A percentile compares a stretch with the other conserved stretches of the same genome.
phyloP scores from a whole-genome alignment of 2,888 invertebrate species.

The Hydraecia micacea region DNA sequence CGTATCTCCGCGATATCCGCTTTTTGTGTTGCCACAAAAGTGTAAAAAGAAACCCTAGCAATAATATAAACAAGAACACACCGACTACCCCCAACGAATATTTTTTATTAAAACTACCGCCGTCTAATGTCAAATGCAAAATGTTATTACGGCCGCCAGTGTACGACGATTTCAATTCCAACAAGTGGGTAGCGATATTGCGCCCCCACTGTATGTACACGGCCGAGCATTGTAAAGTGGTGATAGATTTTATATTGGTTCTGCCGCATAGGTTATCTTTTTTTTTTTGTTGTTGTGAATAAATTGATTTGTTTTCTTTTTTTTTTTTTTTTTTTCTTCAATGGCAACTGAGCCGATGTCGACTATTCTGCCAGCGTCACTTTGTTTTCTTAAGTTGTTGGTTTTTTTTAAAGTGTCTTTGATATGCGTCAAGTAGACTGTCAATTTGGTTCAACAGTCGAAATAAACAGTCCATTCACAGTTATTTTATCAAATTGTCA shows the following conservation, averaged over 20 bases:
- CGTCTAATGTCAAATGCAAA: constrained; percentile 75
- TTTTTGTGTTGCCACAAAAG: neutral
- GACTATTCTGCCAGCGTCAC: no score
- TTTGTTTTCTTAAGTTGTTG: constrained; percentile 15
- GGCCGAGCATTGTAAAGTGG: constrained; percentile 63
- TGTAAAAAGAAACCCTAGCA: constrained; percentile 11
- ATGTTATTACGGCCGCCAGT: constrained; percentile 73
- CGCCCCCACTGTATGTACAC: constrained; percentile 63
- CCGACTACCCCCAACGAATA: constrained; percentile 28
- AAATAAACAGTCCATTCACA: no score
- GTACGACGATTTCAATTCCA: constrained; percentile 76
- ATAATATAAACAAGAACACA: constrained; percentile 34
- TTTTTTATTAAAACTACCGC: constrained; percentile 75
- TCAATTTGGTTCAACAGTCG: neutral
- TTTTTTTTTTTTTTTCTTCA: no score
- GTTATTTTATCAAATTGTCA: no score
- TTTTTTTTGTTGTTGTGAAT: constrained; percentile 15
- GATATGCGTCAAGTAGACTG: neutral
- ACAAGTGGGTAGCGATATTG: constrained; percentile 79
- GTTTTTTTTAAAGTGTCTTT: neutral
- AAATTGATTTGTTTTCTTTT: constrained; percentile 30
- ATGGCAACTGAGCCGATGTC: no score
- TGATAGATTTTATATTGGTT: constrained; percentile 62
- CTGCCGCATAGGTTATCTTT: constrained; percentile 29
- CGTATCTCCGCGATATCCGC: neutral